A percentile compares a stretch with the other conserved stretches of the same genome.
Evolutionary conservation across 2,113 vertebrate genomes (phyloP).

Genomic region (Haliaeetus leucogaster): DNA sequence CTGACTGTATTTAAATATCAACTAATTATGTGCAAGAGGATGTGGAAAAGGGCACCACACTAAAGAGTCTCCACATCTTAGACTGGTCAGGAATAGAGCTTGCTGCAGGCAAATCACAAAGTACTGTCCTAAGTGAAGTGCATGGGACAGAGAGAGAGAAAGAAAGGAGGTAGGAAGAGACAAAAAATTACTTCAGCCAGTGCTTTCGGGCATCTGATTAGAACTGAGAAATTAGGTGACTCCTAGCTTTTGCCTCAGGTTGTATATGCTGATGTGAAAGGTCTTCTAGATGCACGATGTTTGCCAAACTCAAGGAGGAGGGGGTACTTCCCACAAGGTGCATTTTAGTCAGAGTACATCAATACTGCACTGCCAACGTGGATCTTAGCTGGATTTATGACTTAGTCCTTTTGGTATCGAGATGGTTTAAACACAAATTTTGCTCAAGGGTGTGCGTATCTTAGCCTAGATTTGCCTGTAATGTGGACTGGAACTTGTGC

Average conservation of each 20-base stretch:
- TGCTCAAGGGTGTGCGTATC: not conserved
- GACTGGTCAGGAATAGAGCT: not conserved
- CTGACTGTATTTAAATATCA: slow-evolving; percentile 2
- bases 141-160: not conserved
- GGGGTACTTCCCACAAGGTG: not conserved
- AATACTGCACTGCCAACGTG: not conserved
- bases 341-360: not conserved
- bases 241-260: not conserved
- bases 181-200: not conserved
- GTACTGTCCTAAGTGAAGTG: not conserved
- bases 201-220: not conserved
- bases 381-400: not conserved
- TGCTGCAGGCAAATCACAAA: not conserved
- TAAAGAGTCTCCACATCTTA: not conserved
- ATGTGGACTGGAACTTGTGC: not conserved
- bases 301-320: not conserved
- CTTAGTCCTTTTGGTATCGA: not conserved
- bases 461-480: not conserved
- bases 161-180: not conserved
- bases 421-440: not conserved
- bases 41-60: not conserved
- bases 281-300: not conserved
- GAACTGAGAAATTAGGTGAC: not conserved
- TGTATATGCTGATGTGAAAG: not conserved
- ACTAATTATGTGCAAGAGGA: not conserved